Evolutionary conservation across 30 jellyfish, hydroid and myxozoan genomes (phyloP), one percentile per base, ranked within the genome.

Genomic region (Hydractinia echinata): DNA sequence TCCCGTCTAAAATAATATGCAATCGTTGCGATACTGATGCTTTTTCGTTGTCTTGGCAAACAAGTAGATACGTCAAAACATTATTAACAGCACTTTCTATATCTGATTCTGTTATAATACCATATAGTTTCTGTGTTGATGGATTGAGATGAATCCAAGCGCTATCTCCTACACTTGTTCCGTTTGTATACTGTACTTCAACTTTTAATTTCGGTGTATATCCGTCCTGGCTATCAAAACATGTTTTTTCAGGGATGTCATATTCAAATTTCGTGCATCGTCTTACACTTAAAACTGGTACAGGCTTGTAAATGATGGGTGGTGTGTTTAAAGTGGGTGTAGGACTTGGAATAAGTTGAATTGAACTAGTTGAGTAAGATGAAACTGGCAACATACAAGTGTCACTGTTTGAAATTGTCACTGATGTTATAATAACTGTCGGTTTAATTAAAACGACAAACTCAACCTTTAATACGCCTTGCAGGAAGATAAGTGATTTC

Each of bases 211-310:
- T 80, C 16, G 88, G 67, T 1, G 91, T 86, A 71, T 62, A 62
- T 4, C 96, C 96, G 53, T 81, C 95, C 67, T 84, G 88, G 48
- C 53, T 20, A 79, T 89, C 96, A 62, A 68, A 61, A 56, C 92
- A 89, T 0, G 95, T 79, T 39, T 84, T 68, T 10, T 73, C 85
- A 44, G 95, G 95, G 8, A 89, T 84, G 6, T 30, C 15, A 76
- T 52, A 84, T n/a, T 80, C 77, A 52, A 89, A 66, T 7, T 14
- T 10, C 7, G 5, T 11, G 70, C 87, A 80, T 11, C 82, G 1
- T 5, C 48, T n/a, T 30, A 67, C 85, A 4, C 44, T 61, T 51
- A 80, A 51, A 10, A 80, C 51, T 61, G 87, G 87, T 21, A 80
- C 20, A 5, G 51, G 48, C 6, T 53, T 19, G 21, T 80, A 30